These are phyloP conservation scores for Alfaro cultratus DNA, from an alignment of 2,797 vertebrate species.

Conservation along the genomic window DNA sequence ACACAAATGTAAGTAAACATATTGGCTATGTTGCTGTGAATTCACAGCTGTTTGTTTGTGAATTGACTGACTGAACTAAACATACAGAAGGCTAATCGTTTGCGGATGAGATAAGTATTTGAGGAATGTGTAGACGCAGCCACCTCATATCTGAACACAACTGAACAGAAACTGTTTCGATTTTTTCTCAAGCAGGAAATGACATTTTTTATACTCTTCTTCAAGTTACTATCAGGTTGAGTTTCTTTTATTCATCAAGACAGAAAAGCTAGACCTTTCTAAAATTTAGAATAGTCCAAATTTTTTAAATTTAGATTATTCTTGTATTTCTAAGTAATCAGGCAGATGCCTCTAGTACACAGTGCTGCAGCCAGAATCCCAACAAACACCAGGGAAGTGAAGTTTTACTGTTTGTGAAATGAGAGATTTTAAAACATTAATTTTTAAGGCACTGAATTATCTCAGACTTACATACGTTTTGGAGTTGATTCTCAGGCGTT, in stretches of 20 bases:
- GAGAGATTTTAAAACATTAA: too few species aligned
- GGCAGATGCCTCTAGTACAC: neutral
- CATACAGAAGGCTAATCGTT: constrained; percentile 61
- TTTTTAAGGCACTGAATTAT: too few species aligned
- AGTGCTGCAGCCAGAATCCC: too few species aligned
- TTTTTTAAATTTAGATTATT: neutral
- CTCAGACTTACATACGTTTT: too few species aligned
- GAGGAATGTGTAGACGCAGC: constrained; percentile 44
- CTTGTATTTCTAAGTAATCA: neutral
- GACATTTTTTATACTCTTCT: neutral
- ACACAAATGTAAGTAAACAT: neutral
- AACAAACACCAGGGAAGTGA: too few species aligned
- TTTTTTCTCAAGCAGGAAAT: neutral
- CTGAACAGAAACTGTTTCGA: neutral
- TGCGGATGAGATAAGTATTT: constrained; percentile 15
- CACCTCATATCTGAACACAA: neutral
- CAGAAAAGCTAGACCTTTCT: neutral
- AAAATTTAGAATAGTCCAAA: too few species aligned
- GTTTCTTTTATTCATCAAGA: neutral
- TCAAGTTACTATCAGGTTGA: neutral
- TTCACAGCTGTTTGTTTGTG: constrained; percentile 48
- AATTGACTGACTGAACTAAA: constrained; percentile 38
- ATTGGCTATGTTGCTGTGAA: constrained; percentile 27
- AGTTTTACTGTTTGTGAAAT: too few species aligned
- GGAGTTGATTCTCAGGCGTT: too few species aligned